Evolutionary conservation across 2,797 vertebrate genomes (phyloP).

Genomic region (Alfaro cultratus): DNA sequence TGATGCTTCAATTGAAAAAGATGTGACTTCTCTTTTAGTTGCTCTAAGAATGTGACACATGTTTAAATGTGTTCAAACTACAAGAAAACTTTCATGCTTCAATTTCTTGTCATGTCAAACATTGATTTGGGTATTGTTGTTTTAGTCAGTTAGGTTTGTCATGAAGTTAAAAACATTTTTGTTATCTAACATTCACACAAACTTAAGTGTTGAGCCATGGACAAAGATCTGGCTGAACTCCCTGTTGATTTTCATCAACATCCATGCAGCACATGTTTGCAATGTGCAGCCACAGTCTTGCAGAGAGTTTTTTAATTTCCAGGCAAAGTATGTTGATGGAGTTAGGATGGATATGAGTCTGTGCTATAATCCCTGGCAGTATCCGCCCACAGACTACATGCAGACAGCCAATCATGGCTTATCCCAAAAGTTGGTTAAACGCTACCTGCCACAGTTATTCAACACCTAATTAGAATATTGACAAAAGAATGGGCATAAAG

Average conservation of each 20-base stretch:
- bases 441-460: conserved; percentile 49
- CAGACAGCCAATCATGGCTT: conserved; percentile 41
- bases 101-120: not conserved
- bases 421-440: conserved; percentile 45
- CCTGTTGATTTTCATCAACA: conserved; percentile 49
- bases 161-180: not conserved
- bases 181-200: no score
- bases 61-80: not conserved
- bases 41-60: not conserved
- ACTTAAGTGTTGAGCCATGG: no score
- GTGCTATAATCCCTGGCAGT: conserved; percentile 50
- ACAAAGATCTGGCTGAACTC: conserved; percentile 48
- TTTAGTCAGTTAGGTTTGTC: not conserved
- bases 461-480: conserved; percentile 35
- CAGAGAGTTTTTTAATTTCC: conserved; percentile 40
- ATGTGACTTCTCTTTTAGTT: not conserved
- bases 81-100: not conserved
- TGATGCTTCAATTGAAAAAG: not conserved
- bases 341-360: conserved; percentile 60
- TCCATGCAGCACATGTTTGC: conserved; percentile 46
- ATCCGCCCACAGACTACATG: conserved; percentile 44
- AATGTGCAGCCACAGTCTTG: conserved; percentile 45
- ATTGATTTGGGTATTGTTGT: not conserved
- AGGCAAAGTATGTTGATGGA: conserved; percentile 42
- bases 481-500: conserved; percentile 39